Conservation (phyloP, 1,140 invertebrate species). For the Lethrus apterus region DNA sequence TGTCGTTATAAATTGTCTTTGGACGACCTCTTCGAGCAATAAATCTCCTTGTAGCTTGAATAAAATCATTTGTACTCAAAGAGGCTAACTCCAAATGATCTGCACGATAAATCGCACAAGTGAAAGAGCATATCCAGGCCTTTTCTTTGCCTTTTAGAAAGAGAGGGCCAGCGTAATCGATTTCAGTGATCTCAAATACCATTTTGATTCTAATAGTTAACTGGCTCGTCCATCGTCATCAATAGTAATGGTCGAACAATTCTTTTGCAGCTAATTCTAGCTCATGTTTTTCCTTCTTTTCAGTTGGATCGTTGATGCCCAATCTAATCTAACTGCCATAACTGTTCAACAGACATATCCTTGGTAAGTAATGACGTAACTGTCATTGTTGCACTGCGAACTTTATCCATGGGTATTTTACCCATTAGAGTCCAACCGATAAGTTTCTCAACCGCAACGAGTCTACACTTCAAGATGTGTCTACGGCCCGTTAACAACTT, state of each 20-base stretch:
- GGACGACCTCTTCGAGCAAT: constrained; percentile 15
- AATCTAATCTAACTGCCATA: constrained; percentile 19
- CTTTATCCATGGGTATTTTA: constrained; percentile 16
- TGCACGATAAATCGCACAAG: constrained; percentile 29
- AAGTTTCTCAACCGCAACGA: neutral
- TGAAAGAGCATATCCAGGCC: constrained; percentile 30
- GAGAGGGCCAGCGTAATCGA: too few relatives aligned
- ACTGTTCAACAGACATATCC: neutral
- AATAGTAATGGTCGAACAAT: too few relatives aligned
- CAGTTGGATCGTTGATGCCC: constrained; percentile 15
- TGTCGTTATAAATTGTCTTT: constrained; percentile 25
- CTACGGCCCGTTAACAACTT: neutral
- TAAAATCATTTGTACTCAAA: constrained; percentile 28
- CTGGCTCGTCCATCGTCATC: too few relatives aligned
- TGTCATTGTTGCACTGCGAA: neutral
- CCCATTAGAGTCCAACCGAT: constrained; percentile 31
- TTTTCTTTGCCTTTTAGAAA: too few relatives aligned
- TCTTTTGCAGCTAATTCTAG: neutral
- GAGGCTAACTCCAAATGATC: constrained; percentile 31
- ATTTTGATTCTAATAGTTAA: too few relatives aligned
- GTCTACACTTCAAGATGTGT: constrained; percentile 1
- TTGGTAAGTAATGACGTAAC: neutral
- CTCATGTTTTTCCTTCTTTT: neutral
- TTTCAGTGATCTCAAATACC: too few relatives aligned
- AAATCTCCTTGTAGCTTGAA: constrained; percentile 23